Percentiles rank a stretch among this genome's conserved stretches.
phyloP scores from a whole-genome alignment of 1,140 invertebrate genomes.

The Brachionus rubens region DNA sequence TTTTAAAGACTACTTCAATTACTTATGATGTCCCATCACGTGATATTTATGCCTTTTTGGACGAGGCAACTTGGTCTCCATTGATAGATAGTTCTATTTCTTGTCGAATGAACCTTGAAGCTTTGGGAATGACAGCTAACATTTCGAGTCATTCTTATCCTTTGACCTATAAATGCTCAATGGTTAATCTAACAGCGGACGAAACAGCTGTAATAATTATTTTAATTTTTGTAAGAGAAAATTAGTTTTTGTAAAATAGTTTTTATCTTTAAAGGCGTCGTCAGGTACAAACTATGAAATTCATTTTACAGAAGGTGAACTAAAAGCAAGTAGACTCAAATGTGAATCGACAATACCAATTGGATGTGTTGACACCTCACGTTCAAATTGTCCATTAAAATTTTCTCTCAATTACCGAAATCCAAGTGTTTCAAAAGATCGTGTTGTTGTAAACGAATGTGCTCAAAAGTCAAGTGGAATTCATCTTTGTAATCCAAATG shows the following conservation, averaged over 20 bases:
- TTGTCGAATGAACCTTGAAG: neutral
- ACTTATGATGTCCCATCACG: neutral
- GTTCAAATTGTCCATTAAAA: neutral
- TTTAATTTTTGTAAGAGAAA: too few species aligned
- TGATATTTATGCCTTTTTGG: conserved; percentile 3
- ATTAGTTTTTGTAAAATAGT: too few species aligned
- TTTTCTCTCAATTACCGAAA: neutral
- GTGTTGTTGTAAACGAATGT: neutral
- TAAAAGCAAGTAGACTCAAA: neutral
- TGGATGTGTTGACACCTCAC: neutral
- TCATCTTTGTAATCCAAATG: neutral
- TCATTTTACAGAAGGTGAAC: neutral
- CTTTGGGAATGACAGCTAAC: too few species aligned
- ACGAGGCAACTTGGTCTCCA: neutral
- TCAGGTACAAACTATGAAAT: too few species aligned
- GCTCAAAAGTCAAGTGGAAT: neutral
- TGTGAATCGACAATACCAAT: conserved; percentile 10
- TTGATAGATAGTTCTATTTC: neutral
- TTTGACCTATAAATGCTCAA: too few species aligned
- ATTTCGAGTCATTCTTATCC: too few species aligned
- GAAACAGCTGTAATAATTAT: too few species aligned
- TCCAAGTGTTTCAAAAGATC: neutral
- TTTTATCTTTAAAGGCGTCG: too few species aligned
- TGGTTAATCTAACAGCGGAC: too few species aligned
- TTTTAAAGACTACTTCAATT: neutral